phyloP scores from a whole-genome alignment of 2,888 invertebrate species.

The Cosmopolites sordidus region DNA sequence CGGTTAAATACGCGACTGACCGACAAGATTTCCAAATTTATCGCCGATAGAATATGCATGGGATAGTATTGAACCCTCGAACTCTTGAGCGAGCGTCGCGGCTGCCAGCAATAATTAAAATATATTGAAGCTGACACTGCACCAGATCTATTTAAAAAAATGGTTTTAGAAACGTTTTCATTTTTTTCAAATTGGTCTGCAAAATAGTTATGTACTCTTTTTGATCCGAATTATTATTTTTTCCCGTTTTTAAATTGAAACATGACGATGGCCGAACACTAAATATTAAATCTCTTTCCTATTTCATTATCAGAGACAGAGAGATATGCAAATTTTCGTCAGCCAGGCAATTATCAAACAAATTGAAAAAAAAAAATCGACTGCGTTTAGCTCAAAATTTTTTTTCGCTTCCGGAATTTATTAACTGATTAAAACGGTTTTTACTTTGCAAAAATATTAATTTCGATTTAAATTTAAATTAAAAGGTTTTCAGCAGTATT shows the following conservation, averaged over 20 bases:
- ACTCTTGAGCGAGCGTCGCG: too few species aligned
- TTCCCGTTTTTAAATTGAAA: conserved; percentile 24
- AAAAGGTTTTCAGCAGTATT: too few species aligned
- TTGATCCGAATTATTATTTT: conserved; percentile 23
- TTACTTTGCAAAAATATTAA: not conserved
- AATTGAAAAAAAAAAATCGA: conserved; percentile 21
- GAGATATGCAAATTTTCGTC: conserved; percentile 23
- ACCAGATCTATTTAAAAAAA: conserved; percentile 1
- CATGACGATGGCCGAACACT: conserved; percentile 19
- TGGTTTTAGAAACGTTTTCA: conserved; percentile 8
- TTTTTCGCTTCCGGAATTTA: not conserved
- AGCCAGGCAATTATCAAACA: conserved; percentile 20
- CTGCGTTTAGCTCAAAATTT: not conserved
- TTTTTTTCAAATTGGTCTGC: conserved; percentile 17
- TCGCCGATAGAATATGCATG: too few species aligned
- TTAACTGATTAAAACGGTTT: not conserved
- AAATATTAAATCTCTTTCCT: conserved; percentile 26
- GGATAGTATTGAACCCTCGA: too few species aligned
- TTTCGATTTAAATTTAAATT: conserved; percentile 2
- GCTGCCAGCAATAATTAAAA: too few species aligned
- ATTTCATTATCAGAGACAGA: conserved; percentile 24
- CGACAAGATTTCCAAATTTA: too few species aligned
- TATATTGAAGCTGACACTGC: too few species aligned
- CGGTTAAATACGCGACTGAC: too few species aligned
- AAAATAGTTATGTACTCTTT: conserved; percentile 19